A percentile compares a stretch with the other conserved stretches of the same genome.
Conservation (phyloP, 2,113 vertebrate species). For the Coptodon rendalli region DNA sequence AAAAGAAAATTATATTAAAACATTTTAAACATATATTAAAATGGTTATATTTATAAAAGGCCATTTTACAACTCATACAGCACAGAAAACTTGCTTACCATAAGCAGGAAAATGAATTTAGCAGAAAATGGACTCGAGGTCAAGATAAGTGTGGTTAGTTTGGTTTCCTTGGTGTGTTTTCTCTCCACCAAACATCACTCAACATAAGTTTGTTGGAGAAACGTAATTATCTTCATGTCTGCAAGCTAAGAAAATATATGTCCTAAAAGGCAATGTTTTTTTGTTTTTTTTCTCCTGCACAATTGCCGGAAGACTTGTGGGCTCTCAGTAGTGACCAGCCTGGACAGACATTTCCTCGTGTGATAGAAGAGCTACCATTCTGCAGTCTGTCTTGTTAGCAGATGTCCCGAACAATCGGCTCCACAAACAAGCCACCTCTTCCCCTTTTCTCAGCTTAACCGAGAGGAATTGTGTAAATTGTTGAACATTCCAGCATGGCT, state of each 20-base stretch:
- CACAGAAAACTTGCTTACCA: background rate
- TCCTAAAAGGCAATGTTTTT: background rate
- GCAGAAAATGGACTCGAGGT: background rate
- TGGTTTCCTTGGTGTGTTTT: background rate
- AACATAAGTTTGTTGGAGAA: background rate
- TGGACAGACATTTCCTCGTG: conserved; percentile 55
- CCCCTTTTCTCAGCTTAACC: background rate
- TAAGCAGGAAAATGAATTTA: background rate
- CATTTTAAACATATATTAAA: background rate
- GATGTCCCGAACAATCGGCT: conserved; percentile 17
- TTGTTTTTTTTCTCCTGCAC: conserved; percentile 17
- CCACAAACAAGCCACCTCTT: conserved; percentile 17
- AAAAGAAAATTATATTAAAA: background rate
- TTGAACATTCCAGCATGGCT: background rate
- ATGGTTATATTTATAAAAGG: background rate
- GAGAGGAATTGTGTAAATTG: background rate
- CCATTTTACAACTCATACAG: background rate
- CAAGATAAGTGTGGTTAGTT: background rate
- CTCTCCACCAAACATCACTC: background rate
- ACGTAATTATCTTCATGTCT: background rate
- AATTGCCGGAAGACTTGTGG: conserved; percentile 67
- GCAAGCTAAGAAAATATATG: background rate
- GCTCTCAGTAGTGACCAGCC: conserved; percentile 12
- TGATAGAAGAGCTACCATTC: conserved; percentile 15
- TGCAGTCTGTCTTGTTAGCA: conserved; percentile 7